phyloP scores from a whole-genome alignment of 2,797 vertebrate genomes.

The Hippoglossus hippoglossus region DNA sequence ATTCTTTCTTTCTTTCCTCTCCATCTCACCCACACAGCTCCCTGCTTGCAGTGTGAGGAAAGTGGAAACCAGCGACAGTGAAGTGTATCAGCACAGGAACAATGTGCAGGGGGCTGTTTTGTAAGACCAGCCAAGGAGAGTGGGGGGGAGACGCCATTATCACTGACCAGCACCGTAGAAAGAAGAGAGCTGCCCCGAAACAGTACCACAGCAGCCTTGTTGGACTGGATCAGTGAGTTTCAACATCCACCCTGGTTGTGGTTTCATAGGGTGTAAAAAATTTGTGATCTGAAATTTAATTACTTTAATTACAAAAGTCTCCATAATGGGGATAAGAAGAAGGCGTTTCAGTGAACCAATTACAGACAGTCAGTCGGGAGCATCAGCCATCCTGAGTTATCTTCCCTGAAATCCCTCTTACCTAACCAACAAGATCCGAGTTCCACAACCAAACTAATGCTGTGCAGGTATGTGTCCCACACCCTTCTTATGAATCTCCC shows the following conservation, averaged over 20 bases:
- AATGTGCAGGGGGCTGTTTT: constrained; percentile 72
- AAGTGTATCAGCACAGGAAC: constrained; percentile 74
- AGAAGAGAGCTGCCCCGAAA: constrained; percentile 47
- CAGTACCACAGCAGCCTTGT: constrained; percentile 47
- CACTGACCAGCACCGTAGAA: constrained; percentile 62
- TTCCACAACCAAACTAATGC: neutral
- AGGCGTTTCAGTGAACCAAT: constrained; percentile 5
- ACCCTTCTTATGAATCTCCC: constrained; percentile 12
- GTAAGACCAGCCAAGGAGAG: constrained; percentile 58
- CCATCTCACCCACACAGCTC: constrained; percentile 36
- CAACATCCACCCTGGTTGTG: constrained; percentile 43
- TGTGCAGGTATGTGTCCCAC: constrained; percentile 1
- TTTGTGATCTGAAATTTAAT: constrained; percentile 20
- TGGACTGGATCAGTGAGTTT: constrained; percentile 57
- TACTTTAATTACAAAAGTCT: constrained; percentile 15
- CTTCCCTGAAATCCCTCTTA: neutral
- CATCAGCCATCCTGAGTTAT: neutral
- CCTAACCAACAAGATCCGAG: neutral
- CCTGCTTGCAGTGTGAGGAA: constrained; percentile 56
- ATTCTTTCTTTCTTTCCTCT: constrained; percentile 14
- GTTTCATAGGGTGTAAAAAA: constrained; percentile 40
- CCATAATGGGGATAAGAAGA: constrained; percentile 11
- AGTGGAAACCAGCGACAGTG: constrained; percentile 68
- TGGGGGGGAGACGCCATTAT: constrained; percentile 58
- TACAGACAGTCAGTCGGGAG: constrained; percentile 3